Conservation (phyloP, 2,888 invertebrate species). For the Cancer borealis region DNA sequence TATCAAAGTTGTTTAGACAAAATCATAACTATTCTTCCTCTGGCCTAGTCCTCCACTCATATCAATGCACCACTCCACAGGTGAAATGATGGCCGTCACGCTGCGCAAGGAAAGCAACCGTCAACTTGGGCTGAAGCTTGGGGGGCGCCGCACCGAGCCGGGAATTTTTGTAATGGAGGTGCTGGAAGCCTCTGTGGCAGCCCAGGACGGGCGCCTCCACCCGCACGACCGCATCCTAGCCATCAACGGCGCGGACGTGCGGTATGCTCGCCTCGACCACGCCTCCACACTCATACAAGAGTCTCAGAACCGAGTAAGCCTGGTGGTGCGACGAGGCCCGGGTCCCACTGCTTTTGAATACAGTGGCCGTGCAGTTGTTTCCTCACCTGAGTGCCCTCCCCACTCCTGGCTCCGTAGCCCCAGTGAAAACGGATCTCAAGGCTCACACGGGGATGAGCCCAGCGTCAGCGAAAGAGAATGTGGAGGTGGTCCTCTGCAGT, state of each 20-base stretch:
- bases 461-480: conserved; percentile 58
- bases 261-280: conserved; percentile 81
- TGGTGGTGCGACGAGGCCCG: conserved; percentile 65
- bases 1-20: neutral
- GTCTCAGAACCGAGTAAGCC: conserved; percentile 64
- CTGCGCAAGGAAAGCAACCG: conserved; percentile 80
- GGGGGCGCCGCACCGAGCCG: conserved; percentile 76
- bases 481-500: conserved; percentile 61
- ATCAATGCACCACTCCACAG: conserved; percentile 53
- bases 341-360: conserved; percentile 49
- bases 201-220: conserved; percentile 80
- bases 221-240: conserved; percentile 81
- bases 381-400: conserved; percentile 57
- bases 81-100: conserved; percentile 80
- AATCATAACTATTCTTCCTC: neutral
- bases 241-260: conserved; percentile 81
- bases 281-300: conserved; percentile 80
- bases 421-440: conserved; percentile 23
- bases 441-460: conserved; percentile 1
- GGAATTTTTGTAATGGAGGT: conserved; percentile 79
- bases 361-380: neutral
- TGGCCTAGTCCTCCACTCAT: neutral
- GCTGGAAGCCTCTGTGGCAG: conserved; percentile 80
- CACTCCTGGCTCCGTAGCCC: conserved; percentile 59
- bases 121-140: conserved; percentile 81